Conservation (phyloP, 1,140 invertebrate genomes). For the Armadillidium nasatum region DNA sequence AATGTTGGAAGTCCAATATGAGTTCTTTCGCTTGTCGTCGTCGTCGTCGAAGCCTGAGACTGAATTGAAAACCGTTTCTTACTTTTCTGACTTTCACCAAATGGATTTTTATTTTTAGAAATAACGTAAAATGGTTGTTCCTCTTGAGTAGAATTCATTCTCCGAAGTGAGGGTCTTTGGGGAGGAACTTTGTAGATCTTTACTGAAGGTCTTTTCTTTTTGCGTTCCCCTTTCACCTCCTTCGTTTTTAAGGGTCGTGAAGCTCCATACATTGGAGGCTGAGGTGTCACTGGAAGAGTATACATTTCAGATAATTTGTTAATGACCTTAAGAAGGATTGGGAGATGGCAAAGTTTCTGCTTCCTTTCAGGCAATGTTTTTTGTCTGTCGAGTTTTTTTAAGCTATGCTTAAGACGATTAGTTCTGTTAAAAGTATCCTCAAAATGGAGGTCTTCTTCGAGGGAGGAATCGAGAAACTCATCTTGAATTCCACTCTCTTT, state of each 20-base stretch:
- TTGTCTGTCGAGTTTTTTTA: background rate
- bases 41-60: background rate
- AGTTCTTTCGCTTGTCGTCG: constrained; percentile 9
- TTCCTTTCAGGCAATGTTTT: constrained; percentile 25
- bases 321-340: constrained; percentile 32
- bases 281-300: constrained; percentile 25
- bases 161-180: constrained; percentile 24
- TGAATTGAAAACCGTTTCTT: constrained; percentile 5
- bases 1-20: constrained; percentile 13
- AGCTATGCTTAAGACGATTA: too few species aligned
- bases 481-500: constrained; percentile 14
- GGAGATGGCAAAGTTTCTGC: background rate
- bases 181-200: constrained; percentile 37
- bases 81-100: constrained; percentile 22
- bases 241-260: background rate
- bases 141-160: constrained; percentile 16
- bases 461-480: background rate
- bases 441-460: too few species aligned
- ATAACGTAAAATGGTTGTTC: constrained; percentile 1
- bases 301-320: constrained; percentile 38
- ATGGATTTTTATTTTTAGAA: constrained; percentile 6
- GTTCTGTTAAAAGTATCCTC: too few species aligned
- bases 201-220: constrained; percentile 37
- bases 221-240: constrained; percentile 30
- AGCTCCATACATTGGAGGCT: constrained; percentile 1